Evolutionary conservation across 2,888 invertebrate genomes (phyloP).

Genomic region (Girardia tigrina): DNA sequence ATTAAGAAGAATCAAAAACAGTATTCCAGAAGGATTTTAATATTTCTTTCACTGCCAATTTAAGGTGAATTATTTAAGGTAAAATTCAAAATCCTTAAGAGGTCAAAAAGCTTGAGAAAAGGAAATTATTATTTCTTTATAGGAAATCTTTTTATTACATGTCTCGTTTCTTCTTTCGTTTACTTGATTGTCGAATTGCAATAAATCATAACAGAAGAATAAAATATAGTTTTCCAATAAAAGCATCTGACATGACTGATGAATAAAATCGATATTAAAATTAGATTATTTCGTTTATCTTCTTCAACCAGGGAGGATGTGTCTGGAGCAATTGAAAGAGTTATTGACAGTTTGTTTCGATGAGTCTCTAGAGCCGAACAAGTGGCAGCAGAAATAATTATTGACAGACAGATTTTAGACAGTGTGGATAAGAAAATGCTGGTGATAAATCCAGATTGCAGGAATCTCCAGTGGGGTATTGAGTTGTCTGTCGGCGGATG

Average conservation of each 20-base stretch:
- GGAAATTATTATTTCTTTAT: too few relatives aligned
- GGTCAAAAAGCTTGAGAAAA: too few relatives aligned
- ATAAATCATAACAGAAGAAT: not conserved
- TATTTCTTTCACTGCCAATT: too few relatives aligned
- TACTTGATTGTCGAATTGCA: too few relatives aligned
- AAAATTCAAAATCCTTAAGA: too few relatives aligned
- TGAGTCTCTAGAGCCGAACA: constrained; percentile 19
- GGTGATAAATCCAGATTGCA: constrained; percentile 18
- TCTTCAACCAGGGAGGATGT: not conserved
- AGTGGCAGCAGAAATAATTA: constrained; percentile 23
- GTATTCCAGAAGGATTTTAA: too few relatives aligned
- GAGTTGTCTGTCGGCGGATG: constrained; percentile 19
- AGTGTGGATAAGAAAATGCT: not conserved
- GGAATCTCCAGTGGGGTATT: constrained; percentile 19
- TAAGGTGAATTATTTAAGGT: too few relatives aligned
- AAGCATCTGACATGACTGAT: not conserved
- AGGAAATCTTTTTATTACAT: too few relatives aligned
- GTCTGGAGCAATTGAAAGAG: not conserved
- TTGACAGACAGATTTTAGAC: constrained; percentile 12
- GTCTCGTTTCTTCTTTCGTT: too few relatives aligned
- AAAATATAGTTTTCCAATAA: not conserved
- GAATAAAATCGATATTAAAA: constrained; percentile 20
- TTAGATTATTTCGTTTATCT: not conserved
- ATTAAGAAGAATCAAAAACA: too few relatives aligned
- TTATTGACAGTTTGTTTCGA: constrained; percentile 23